Evolutionary conservation across 2,113 vertebrate species (phyloP), one percentile per base, ranked within the genome.

Genomic region (Chlorodrepanis virens): DNA sequence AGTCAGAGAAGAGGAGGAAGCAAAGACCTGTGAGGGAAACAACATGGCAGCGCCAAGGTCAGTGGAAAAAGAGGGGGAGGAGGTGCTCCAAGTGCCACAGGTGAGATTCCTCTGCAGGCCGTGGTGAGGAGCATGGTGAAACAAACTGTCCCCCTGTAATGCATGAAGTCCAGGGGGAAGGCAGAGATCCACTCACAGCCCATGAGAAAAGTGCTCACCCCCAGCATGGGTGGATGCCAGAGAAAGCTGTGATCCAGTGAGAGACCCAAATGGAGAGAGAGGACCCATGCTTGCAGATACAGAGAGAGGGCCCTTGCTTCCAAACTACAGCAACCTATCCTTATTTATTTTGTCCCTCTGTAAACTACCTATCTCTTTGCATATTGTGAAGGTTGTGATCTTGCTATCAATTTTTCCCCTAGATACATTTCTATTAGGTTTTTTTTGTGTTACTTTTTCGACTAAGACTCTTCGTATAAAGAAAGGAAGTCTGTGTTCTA

Each of bases 11-110:
- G 40, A 40, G 40, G 40, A 40, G 39, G 39, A 40, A 40, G 39
- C 39, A 40, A 45, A 40, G 39, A 20, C 6, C 4, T 14, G 29
- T 54, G 29, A 72, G 52, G 0, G 31, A 45, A 52, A 54, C 9
- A 35, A 57, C 40, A 29, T 22, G 53, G 33, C 0, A 3, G 5
- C 40, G 11, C 12, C 70, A 35, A 28, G 40, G 40, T 17, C 25
- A 35, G 11, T 35, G 40, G 10, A 57, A 14, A 35, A 74, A 7
- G 24, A 72, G 6, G 22, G 7, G 10, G 4, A 54, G 37, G 50
- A 71, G 22, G 6, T 54, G 69, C 50, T 33, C 12, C 21, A 33
- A 18, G 39, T 0, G 0, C 10, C 1, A 3, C 9, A 72, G 23
- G 2, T 6, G 5, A 56, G 10, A 70, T 70, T 12, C 14, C 47